Percentiles rank a stretch among this genome's conserved stretches.
Evolutionary conservation across 2,113 vertebrate species (phyloP).

Genomic region (Indri indri): DNA sequence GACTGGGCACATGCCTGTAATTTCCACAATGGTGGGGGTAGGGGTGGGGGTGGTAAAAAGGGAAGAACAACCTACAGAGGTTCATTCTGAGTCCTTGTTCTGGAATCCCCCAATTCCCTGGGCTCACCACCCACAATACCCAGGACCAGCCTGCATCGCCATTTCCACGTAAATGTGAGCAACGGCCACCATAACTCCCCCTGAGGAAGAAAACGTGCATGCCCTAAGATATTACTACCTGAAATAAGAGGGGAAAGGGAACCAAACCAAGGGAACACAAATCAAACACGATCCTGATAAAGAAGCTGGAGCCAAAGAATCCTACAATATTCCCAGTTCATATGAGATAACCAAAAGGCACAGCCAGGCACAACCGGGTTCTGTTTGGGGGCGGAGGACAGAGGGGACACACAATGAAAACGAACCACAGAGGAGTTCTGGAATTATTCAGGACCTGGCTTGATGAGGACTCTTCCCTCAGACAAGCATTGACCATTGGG

Average conservation of each 20-base stretch:
- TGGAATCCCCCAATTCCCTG: neutral
- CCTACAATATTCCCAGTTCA: neutral
- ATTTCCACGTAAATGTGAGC: neutral
- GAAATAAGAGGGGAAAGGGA: neutral
- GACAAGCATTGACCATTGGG: neutral
- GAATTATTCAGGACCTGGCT: neutral
- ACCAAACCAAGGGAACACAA: neutral
- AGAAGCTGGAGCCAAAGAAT: neutral
- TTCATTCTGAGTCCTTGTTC: neutral
- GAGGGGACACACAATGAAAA: neutral
- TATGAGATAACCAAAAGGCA: neutral
- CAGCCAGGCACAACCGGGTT: neutral
- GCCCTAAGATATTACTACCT: neutral
- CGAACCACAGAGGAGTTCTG: neutral
- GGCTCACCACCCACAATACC: neutral
- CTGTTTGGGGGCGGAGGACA: neutral
- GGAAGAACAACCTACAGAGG: neutral
- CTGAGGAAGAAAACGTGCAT: neutral
- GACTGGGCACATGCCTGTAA: neutral
- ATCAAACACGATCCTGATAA: neutral
- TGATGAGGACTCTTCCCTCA: neutral
- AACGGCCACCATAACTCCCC: neutral
- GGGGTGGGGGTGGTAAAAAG: neutral
- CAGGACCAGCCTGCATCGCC: rapidly evolving
- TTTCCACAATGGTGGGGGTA: neutral